Evolutionary conservation across 2,113 vertebrate genomes (phyloP).

Genomic region (Dendropsophus ebraccatus): DNA sequence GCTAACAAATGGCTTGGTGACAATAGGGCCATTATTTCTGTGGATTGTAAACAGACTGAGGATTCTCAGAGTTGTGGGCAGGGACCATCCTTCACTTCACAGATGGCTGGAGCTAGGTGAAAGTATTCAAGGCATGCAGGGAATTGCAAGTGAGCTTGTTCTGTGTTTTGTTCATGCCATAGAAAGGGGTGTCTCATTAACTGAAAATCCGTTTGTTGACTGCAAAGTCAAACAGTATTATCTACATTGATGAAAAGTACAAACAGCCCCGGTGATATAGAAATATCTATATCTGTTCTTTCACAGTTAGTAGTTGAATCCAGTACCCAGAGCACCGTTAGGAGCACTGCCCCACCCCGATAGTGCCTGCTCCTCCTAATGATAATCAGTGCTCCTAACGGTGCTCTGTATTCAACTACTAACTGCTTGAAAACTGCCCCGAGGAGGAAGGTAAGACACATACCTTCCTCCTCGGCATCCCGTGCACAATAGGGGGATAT

Average conservation of each 20-base stretch:
- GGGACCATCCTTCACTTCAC: slow-evolving; percentile 30
- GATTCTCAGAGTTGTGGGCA: slow-evolving; percentile 24
- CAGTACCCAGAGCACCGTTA: too few relatives aligned
- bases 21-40: slow-evolving; percentile 1
- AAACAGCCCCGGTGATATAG: not conserved
- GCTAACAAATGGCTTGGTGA: slow-evolving; percentile 35
- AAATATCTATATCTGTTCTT: too few relatives aligned
- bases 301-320: not conserved
- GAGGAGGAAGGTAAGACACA: too few relatives aligned
- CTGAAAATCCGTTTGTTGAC: slow-evolving; percentile 23
- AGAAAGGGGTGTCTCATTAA: slow-evolving; percentile 20
- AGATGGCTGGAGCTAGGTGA: slow-evolving; percentile 47
- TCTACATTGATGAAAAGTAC: not conserved
- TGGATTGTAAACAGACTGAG: slow-evolving; percentile 32
- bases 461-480: too few relatives aligned
- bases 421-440: too few relatives aligned
- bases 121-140: slow-evolving; percentile 52
- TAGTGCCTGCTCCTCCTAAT: too few relatives aligned
- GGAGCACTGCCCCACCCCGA: too few relatives aligned
- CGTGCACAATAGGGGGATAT: too few relatives aligned
- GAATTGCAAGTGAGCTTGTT: slow-evolving; percentile 44
- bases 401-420: too few relatives aligned
- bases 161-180: slow-evolving; percentile 27
- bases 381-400: too few relatives aligned
- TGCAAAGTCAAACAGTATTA: slow-evolving; percentile 18